These are phyloP conservation scores for Madoqua kirkii DNA, from an alignment of 2,113 vertebrate species.

Conservation along the genomic window DNA sequence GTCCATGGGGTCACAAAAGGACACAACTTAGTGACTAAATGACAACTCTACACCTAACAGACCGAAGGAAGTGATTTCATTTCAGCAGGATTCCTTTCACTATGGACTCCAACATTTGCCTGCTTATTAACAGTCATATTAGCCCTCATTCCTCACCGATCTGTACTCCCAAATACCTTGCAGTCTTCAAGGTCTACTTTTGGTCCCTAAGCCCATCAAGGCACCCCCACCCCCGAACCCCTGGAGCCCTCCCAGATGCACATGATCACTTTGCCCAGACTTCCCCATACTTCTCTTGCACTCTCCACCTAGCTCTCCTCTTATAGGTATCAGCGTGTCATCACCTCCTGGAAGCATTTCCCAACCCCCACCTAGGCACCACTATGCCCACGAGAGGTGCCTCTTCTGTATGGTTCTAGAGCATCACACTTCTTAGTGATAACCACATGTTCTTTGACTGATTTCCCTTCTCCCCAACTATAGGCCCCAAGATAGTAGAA, in stretches of 20 bases:
- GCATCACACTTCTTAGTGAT: not conserved
- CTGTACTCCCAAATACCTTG: not conserved
- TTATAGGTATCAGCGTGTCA: not conserved
- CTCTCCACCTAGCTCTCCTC: not conserved
- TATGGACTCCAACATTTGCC: not conserved
- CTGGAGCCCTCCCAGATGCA: not conserved
- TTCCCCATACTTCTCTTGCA: not conserved
- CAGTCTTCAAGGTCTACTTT: not conserved
- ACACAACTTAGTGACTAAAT: not conserved
- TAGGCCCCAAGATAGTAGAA: not conserved
- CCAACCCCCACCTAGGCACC: not conserved
- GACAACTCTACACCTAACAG: not conserved
- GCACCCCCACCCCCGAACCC: not conserved
- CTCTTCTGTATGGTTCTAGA: not conserved
- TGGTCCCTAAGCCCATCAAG: not conserved
- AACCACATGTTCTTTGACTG: not conserved
- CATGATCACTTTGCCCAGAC: not conserved
- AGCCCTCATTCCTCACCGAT: not conserved
- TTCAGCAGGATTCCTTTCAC: not conserved
- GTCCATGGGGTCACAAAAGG: not conserved
- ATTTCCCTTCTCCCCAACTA: not conserved
- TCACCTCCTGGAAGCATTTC: not conserved
- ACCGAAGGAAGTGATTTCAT: not conserved
- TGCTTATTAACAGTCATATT: not conserved
- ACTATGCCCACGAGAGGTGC: rapidly evolving